A percentile compares a stretch with the other conserved stretches of the same genome.
phyloP scores from a whole-genome alignment of 1,140 invertebrate genomes.

The Aricia agestis region DNA sequence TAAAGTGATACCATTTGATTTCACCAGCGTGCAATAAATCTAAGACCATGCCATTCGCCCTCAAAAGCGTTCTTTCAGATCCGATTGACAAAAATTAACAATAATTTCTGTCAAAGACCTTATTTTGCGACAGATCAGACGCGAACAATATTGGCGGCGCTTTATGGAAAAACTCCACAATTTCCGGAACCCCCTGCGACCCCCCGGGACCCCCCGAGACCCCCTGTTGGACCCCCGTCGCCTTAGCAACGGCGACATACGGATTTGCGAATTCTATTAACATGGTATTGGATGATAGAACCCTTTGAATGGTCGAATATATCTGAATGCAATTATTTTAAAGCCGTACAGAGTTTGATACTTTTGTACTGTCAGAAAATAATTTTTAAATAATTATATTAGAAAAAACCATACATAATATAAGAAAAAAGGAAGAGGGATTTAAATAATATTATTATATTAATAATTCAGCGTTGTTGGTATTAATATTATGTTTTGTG shows the following conservation, averaged over 20 bases:
- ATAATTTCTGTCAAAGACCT: neutral
- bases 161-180: constrained; percentile 15
- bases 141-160: neutral
- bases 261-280: constrained; percentile 8
- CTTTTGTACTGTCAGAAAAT: too few species aligned
- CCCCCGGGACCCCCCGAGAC: neutral
- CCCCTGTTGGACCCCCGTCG: neutral
- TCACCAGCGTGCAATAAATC: neutral
- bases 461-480: too few species aligned
- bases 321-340: neutral
- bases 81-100: neutral
- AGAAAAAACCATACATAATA: too few species aligned
- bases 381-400: too few species aligned
- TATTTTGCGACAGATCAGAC: neutral
- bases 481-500: too few species aligned
- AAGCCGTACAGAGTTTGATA: neutral
- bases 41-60: neutral
- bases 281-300: neutral
- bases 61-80: neutral
- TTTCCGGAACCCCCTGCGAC: neutral
- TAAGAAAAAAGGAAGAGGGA: too few species aligned
- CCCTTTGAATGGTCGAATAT: neutral
- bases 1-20: too few species aligned
- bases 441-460: too few species aligned
- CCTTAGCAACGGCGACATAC: neutral